A percentile compares a stretch with the other conserved stretches of the same genome.
phyloP scores from a whole-genome alignment of 2,797 vertebrate genomes.

The Mycteria americana region DNA sequence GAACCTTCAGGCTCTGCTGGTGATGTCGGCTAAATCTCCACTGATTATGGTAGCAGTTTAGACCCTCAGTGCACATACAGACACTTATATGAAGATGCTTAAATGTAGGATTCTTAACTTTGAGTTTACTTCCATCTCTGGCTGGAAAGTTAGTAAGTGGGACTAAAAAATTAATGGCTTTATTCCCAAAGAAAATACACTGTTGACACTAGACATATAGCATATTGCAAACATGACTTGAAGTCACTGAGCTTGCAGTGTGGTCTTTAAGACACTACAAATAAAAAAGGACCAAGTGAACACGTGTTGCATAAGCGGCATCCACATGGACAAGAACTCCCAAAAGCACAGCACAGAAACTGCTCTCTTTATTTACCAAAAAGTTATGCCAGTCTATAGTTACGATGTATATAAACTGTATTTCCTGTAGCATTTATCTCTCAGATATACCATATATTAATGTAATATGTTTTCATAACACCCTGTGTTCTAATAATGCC shows the following conservation, averaged over 20 bases:
- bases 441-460: not conserved
- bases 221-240: not conserved
- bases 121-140: not conserved
- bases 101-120: not conserved
- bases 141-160: not conserved
- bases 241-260: not conserved
- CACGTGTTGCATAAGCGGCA: not conserved
- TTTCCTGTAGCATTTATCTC: not conserved
- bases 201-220: not conserved
- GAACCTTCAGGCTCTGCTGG: not conserved
- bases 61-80: not conserved
- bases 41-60: not conserved
- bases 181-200: not conserved
- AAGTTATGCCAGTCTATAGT: not conserved
- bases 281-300: not conserved
- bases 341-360: not conserved
- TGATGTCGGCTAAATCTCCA: not conserved
- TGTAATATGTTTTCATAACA: not conserved
- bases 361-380: not conserved
- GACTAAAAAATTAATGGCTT: not conserved
- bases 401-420: not conserved
- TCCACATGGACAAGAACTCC: not conserved
- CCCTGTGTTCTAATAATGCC: not conserved
- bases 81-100: not conserved
- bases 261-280: not conserved